Percentiles rank a stretch among this genome's conserved stretches.
These are phyloP conservation scores for Hylaeus volcanicus DNA, from an alignment of 1,140 invertebrate species.

Conservation along the genomic window DNA sequence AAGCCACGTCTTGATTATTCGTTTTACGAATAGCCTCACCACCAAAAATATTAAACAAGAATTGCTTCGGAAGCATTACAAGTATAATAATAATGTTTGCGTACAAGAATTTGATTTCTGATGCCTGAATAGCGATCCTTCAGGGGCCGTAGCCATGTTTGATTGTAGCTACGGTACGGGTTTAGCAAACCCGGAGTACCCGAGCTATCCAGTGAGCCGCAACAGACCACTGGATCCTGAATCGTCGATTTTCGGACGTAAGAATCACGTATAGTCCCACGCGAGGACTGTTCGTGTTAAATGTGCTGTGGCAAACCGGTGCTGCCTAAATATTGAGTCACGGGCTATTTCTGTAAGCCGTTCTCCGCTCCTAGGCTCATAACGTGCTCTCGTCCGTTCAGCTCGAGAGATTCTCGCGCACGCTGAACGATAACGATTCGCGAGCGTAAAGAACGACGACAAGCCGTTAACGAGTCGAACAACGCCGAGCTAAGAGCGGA, in stretches of 20 bases:
- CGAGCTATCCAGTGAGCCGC: too few species aligned
- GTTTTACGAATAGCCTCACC: too few species aligned
- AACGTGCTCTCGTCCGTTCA: background rate
- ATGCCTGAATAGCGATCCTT: too few species aligned
- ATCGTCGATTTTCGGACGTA: constrained; percentile 11
- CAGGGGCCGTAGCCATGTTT: too few species aligned
- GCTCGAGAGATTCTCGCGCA: constrained; percentile 9
- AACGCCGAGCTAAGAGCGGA: background rate
- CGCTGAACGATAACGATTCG: background rate
- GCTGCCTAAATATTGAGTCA: constrained; percentile 72
- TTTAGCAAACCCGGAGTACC: too few species aligned
- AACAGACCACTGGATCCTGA: too few species aligned
- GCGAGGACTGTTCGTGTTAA: constrained; percentile 27
- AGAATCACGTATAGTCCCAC: background rate
- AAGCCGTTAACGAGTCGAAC: constrained; percentile 21
- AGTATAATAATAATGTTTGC: too few species aligned
- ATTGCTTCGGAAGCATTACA: too few species aligned
- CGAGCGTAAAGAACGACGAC: background rate
- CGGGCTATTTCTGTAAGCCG: constrained; percentile 63
- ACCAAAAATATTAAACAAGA: too few species aligned
- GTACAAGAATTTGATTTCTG: too few species aligned
- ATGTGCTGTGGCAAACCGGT: constrained; percentile 46
- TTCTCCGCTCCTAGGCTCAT: constrained; percentile 33
- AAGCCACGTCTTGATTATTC: too few species aligned
- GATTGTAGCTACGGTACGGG: too few species aligned